These are phyloP conservation scores for Trichogramma pretiosum DNA, from an alignment of 1,140 invertebrate genomes.

Conservation along the genomic window DNA sequence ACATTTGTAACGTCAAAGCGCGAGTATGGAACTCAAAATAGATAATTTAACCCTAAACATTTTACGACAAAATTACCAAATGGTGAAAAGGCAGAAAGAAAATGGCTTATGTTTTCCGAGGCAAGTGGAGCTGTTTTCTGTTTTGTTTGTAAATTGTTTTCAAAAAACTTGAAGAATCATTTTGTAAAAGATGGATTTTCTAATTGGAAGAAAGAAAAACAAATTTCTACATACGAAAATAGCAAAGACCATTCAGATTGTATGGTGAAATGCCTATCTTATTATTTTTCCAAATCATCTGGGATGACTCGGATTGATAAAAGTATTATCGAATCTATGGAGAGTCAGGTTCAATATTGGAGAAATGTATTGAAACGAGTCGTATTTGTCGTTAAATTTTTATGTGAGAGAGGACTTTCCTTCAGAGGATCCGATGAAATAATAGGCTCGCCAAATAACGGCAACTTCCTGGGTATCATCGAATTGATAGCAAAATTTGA, in stretches of 20 bases:
- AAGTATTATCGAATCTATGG: background rate
- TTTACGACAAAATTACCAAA: background rate
- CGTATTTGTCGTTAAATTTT: conserved; percentile 7
- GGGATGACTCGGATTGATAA: conserved; percentile 1
- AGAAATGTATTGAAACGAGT: conserved; percentile 7
- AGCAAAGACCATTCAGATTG: background rate
- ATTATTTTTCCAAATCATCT: background rate
- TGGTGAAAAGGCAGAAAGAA: background rate
- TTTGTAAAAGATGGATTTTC: conserved; percentile 4
- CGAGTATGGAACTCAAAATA: background rate
- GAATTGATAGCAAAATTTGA: conserved; percentile 24
- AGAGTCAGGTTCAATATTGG: conserved; percentile 10
- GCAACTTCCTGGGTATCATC: conserved; percentile 22
- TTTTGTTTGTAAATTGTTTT: conserved; percentile 6
- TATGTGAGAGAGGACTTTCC: conserved; percentile 19
- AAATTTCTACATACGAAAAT: background rate
- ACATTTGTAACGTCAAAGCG: no score
- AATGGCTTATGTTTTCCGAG: conserved; percentile 3
- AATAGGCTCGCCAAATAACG: conserved; percentile 22
- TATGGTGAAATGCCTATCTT: no score
- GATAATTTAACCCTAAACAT: background rate
- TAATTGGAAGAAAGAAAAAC: conserved; percentile 1
- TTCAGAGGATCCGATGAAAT: conserved; percentile 24
- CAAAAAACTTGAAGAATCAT: background rate
- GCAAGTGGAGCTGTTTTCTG: conserved; percentile 1